Evolutionary conservation across 2,888 invertebrate genomes (phyloP).

Genomic region (Cactoblastis cactorum): DNA sequence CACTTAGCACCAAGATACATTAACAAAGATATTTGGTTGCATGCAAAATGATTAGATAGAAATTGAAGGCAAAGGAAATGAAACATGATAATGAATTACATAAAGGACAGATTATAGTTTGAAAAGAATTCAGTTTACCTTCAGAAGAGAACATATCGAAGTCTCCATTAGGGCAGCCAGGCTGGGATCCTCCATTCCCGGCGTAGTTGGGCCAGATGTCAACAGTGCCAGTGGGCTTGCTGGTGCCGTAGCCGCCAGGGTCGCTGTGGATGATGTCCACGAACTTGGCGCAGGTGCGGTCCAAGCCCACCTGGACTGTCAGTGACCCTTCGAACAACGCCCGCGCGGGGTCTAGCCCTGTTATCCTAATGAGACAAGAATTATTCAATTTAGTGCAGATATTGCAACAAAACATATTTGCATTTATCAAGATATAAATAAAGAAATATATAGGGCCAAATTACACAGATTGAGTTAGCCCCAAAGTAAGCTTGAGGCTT

Average conservation of each 20-base stretch:
- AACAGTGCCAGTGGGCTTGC: constrained; percentile 66
- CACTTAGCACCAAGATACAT: too few relatives aligned
- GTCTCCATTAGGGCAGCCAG: constrained; percentile 71
- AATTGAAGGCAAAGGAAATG: too few relatives aligned
- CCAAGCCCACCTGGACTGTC: constrained; percentile 46
- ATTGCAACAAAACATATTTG: too few relatives aligned
- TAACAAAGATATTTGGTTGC: too few relatives aligned
- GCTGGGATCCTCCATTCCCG: constrained; percentile 53
- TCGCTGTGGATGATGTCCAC: constrained; percentile 85
- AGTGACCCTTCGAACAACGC: constrained; percentile 76
- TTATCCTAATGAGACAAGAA: constrained; percentile 57
- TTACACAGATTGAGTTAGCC: too few relatives aligned
- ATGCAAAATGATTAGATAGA: too few relatives aligned
- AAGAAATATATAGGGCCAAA: too few relatives aligned
- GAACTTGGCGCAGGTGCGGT: constrained; percentile 74
- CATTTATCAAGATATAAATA: too few relatives aligned
- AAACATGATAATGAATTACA: too few relatives aligned
- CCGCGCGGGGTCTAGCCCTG: constrained; percentile 79
- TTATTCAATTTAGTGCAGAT: too few relatives aligned
- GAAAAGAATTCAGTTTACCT: constrained; percentile 33
- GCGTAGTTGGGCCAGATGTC: constrained; percentile 81
- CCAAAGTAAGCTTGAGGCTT: too few relatives aligned
- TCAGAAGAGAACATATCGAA: constrained; percentile 51
- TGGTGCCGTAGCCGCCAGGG: constrained; percentile 78
- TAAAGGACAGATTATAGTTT: too few relatives aligned